phyloP scores from a whole-genome alignment of 2,797 vertebrate genomes.

The Melopsittacus undulatus region DNA sequence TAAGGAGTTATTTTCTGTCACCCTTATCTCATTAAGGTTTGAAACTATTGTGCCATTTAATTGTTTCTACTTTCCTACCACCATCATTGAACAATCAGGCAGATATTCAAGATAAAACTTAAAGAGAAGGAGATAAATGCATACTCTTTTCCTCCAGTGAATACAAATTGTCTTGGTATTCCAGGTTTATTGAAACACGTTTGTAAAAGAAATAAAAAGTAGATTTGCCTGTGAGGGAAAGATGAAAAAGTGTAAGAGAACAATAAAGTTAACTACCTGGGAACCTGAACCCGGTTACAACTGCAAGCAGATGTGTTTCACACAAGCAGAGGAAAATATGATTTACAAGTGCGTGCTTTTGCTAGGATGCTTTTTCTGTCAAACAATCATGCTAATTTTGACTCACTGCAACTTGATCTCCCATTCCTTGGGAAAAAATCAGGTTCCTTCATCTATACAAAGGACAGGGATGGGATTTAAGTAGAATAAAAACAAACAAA shows the following conservation, averaged over 20 bases:
- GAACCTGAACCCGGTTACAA: conserved; percentile 39
- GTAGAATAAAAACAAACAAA: neutral
- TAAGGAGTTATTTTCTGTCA: neutral
- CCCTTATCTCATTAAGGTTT: conserved; percentile 52
- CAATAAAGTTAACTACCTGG: conserved; percentile 44
- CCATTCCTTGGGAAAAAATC: neutral
- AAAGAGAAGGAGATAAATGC: neutral
- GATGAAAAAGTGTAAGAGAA: neutral
- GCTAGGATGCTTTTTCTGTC: neutral
- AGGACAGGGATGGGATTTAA: neutral
- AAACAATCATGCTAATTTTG: neutral
- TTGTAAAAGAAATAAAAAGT: conserved; percentile 31
- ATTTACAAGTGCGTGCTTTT: neutral
- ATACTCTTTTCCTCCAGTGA: neutral
- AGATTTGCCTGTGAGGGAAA: neutral
- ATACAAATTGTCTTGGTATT: conserved; percentile 1
- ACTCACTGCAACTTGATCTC: neutral
- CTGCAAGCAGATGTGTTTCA: conserved; percentile 38
- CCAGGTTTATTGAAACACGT: conserved; percentile 2
- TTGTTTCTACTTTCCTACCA: conserved; percentile 57
- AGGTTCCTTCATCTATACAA: neutral
- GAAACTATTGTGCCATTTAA: conserved; percentile 51
- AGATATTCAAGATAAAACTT: neutral
- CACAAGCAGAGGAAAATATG: neutral
- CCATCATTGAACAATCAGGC: neutral